phyloP scores from a whole-genome alignment of 2,113 vertebrate species.

The Prietella phreatophila region DNA sequence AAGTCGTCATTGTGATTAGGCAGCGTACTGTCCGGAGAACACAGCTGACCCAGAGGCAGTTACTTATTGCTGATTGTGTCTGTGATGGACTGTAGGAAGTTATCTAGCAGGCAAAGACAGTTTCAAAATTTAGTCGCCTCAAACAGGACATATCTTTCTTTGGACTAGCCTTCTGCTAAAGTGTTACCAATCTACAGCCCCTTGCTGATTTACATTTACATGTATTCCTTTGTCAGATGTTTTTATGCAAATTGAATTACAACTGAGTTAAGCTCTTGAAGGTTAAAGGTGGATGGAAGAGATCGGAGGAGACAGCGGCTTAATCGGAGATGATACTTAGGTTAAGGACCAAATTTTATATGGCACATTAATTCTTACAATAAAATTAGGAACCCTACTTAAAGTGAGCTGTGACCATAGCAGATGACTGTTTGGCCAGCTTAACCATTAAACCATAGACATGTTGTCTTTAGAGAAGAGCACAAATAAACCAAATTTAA shows the following conservation, averaged over 20 bases:
- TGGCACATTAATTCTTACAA: constrained; percentile 4
- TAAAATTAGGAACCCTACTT: constrained; percentile 1
- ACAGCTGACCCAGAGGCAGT: background rate
- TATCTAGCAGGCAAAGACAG: background rate
- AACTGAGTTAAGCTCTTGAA: background rate
- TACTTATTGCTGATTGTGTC: background rate
- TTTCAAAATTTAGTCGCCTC: background rate
- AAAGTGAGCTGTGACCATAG: background rate
- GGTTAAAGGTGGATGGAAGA: background rate
- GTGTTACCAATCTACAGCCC: background rate
- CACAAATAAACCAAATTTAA: background rate
- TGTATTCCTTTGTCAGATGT: background rate
- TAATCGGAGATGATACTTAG: constrained; percentile 7
- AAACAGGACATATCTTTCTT: too few species aligned
- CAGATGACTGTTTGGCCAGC: constrained; percentile 8
- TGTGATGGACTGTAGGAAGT: background rate
- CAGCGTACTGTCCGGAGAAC: background rate
- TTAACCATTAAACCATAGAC: background rate
- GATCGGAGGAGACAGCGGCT: background rate
- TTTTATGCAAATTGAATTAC: background rate
- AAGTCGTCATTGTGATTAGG: background rate
- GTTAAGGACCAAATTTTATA: constrained; percentile 7
- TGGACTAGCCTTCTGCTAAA: background rate
- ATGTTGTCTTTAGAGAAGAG: background rate
- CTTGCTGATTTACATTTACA: background rate